Base-by-base conservation (phyloP, 2,797 vertebrate species). In the Buphagus erythrorhynchus region DNA sequence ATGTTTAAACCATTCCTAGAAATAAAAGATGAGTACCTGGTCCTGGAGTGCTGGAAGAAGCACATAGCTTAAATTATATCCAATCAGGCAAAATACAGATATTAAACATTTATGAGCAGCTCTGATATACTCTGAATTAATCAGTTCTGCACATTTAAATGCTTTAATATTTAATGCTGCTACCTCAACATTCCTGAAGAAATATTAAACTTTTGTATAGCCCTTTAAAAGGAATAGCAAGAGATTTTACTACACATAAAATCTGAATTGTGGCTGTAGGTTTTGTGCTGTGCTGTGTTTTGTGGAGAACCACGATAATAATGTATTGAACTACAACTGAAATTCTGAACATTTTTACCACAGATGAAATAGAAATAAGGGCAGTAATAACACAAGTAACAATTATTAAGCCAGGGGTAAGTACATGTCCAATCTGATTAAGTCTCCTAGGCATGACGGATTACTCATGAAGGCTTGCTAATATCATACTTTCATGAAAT, bases 111-210 rank as follows among this genome's bases (percentile, higher is more conserved):
- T 96, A 98, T 97, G 92, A 97, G 76, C 57, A 95, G 73, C 91
- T 97, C 96, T 96, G 94, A 97, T 98, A 97, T 98, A 98, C 94
- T 98, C 98, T 97, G 97, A 98, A 98, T 98, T 98, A 98, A 98
- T 98, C 97, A 98, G 96, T 89, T 91, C 97, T 95, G 96, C 97
- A 97, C 95, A 98, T 98, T 98, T 98, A 97, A 96, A 86, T 97
- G 93, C 82, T 97, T 98, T 97, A 98, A 98, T 98, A 98, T 98
- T 98, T 98, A 98, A 98, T 98, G 87, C 31, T 92, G 76, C 87
- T 94, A 91, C 97, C 96, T 97, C 81, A 92, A 97, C 65, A 83
- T 71, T 93, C 93, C 95, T 95, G 87, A 82, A 90, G 95, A 98
- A 97, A 94, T 98, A 97, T 97, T 97, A 94, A 88, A 97, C 55